phyloP scores from a whole-genome alignment of 1,140 invertebrate genomes.

The Nasonia longicornis region DNA sequence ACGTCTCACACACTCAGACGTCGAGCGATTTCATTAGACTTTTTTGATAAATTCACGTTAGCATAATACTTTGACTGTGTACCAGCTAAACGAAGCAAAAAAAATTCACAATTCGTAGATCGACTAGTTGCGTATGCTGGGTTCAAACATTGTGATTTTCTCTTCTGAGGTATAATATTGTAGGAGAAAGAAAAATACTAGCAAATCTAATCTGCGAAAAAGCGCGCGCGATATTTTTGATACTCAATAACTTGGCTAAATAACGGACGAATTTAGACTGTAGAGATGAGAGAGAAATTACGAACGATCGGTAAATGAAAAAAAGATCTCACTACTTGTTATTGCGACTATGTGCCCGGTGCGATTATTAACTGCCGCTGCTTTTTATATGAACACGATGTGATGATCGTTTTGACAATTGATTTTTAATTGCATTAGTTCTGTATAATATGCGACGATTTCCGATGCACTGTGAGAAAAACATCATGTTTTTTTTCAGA shows the following conservation, averaged over 20 bases:
- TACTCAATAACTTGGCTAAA: slow-evolving; percentile 26
- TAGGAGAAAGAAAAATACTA: not conserved
- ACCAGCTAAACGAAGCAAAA: not conserved
- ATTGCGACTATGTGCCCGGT: slow-evolving; percentile 10
- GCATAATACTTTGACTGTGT: slow-evolving; percentile 27
- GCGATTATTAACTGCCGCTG: not conserved
- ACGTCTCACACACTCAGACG: not conserved
- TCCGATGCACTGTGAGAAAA: slow-evolving; percentile 7
- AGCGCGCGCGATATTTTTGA: slow-evolving; percentile 42
- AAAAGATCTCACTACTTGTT: slow-evolving; percentile 32
- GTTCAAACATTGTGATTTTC: slow-evolving; percentile 29
- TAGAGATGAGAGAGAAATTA: slow-evolving; percentile 19
- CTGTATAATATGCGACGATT: not conserved
- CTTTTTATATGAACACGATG: not conserved
- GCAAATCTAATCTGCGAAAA: not conserved
- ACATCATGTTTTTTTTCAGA: not conserved
- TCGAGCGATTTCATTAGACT: slow-evolving; percentile 41
- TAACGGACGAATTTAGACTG: slow-evolving; percentile 32
- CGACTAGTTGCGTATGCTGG: slow-evolving; percentile 39
- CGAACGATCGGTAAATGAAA: not conserved
- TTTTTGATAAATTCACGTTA: slow-evolving; percentile 25
- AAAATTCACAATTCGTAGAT: slow-evolving; percentile 1
- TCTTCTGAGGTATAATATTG: not conserved
- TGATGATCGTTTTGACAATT: not conserved
- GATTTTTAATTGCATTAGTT: not conserved